Conservation (phyloP, 2,888 invertebrate species). For the Andrena bicolor region DNA sequence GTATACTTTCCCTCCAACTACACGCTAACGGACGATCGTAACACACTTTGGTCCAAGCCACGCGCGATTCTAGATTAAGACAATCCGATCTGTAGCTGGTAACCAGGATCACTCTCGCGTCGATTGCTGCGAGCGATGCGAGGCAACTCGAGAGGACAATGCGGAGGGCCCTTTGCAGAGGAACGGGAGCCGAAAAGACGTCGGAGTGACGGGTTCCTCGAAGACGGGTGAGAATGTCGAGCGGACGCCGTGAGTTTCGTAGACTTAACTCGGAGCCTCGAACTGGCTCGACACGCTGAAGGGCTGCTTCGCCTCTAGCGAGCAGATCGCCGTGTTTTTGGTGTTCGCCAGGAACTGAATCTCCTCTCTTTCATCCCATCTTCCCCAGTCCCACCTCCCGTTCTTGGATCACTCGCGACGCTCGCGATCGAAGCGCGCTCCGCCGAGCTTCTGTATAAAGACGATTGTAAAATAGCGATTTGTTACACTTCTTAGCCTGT, state of each 20-base stretch:
- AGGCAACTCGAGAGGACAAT: slow-evolving; percentile 22
- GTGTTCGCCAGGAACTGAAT: slow-evolving; percentile 1
- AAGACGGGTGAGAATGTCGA: background rate
- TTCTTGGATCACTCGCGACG: slow-evolving; percentile 2
- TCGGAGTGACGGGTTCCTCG: background rate
- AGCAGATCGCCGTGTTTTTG: slow-evolving; percentile 8
- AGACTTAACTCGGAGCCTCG: background rate
- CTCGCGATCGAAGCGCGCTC: slow-evolving; percentile 46
- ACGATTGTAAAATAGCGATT: slow-evolving; percentile 82
- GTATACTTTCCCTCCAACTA: slow-evolving; percentile 30
- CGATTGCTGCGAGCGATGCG: slow-evolving; percentile 43
- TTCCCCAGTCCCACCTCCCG: too few species aligned
- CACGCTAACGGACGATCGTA: slow-evolving; percentile 37
- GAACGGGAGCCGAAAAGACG: background rate
- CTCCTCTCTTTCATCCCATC: too few species aligned
- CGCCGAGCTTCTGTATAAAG: slow-evolving; percentile 68
- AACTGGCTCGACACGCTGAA: background rate
- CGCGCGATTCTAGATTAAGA: slow-evolving; percentile 68
- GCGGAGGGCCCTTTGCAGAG: background rate
- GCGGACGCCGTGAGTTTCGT: background rate
- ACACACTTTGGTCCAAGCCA: slow-evolving; percentile 54
- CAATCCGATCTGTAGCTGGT: slow-evolving; percentile 66
- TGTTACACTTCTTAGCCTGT: slow-evolving; percentile 83
- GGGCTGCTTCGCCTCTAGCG: background rate
- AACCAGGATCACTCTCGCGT: slow-evolving; percentile 27